These are phyloP conservation scores for Aphidius ervi DNA, from an alignment of 1,140 invertebrate species.

Conservation along the genomic window DNA sequence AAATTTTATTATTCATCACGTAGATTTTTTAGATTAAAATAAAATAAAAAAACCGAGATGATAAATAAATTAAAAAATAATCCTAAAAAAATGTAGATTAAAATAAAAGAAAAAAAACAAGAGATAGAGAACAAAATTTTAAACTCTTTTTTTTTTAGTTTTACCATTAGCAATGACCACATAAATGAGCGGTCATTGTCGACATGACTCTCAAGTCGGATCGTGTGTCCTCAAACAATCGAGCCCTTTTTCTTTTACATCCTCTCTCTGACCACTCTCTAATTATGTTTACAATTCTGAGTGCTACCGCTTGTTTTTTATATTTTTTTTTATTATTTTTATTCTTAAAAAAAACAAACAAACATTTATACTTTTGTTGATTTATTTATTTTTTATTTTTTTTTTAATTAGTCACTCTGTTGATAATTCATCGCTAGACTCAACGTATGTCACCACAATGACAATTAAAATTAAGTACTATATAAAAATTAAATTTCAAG, in stretches of 20 bases:
- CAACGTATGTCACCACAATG: too few species aligned
- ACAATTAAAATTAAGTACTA: too few species aligned
- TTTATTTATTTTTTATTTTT: constrained; percentile 35
- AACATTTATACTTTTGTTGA: too few species aligned
- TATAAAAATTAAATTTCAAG: too few species aligned
- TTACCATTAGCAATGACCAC: constrained; percentile 43
- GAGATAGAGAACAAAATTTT: constrained; percentile 3
- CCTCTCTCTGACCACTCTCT: constrained; percentile 32
- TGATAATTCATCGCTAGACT: constrained; percentile 27
- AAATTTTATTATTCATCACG: too few species aligned
- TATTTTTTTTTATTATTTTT: background rate
- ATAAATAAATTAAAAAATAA: background rate
- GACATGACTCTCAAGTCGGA: constrained; percentile 28
- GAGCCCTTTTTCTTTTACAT: constrained; percentile 42
- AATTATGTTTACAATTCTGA: constrained; percentile 46
- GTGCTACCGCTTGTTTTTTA: constrained; percentile 27
- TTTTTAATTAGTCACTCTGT: constrained; percentile 42
- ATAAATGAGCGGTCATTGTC: constrained; percentile 25
- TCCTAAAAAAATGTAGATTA: too few species aligned
- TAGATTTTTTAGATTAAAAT: background rate
- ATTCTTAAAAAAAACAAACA: too few species aligned
- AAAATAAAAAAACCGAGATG: background rate
- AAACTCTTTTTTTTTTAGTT: constrained; percentile 39
- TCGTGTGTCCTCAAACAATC: constrained; percentile 48
- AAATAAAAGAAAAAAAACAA: background rate